Evolutionary conservation across 2,113 vertebrate species (phyloP).

Genomic region (Pristiophorus japonicus): DNA sequence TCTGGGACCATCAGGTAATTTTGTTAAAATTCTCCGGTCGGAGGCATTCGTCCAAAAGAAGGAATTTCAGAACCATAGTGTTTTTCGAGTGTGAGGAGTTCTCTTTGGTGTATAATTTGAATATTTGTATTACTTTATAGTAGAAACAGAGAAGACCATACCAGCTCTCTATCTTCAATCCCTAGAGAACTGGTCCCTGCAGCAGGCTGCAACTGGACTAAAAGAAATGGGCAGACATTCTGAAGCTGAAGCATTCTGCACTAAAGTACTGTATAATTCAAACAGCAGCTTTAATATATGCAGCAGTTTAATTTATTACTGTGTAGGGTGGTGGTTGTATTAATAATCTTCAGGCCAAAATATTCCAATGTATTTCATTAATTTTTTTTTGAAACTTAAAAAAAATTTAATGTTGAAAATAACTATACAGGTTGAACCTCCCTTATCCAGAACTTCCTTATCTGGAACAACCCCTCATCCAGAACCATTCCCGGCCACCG

Average conservation of each 20-base stretch:
- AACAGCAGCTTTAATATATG: background rate
- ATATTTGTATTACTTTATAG: conserved; percentile 52
- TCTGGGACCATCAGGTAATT: no score
- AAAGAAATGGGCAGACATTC: conserved; percentile 63
- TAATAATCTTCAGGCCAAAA: background rate
- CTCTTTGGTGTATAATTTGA: background rate
- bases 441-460: no score
- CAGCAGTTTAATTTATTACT: background rate
- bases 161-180: conserved; percentile 57
- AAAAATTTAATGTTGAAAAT: no score
- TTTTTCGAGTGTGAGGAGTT: background rate
- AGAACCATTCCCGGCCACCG: no score
- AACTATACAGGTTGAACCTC: no score
- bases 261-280: conserved; percentile 63
- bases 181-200: conserved; percentile 80
- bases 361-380: background rate
- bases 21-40: no score
- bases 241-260: conserved; percentile 81
- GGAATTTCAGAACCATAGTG: no score
- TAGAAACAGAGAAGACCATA: conserved; percentile 56
- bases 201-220: conserved; percentile 74
- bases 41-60: no score
- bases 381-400: no score
- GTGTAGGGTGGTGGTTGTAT: background rate
- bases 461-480: no score